Percentiles rank a stretch among this genome's conserved stretches.
phyloP scores from a whole-genome alignment of 2,797 vertebrate genomes.

The Podarcis lilfordi region DNA sequence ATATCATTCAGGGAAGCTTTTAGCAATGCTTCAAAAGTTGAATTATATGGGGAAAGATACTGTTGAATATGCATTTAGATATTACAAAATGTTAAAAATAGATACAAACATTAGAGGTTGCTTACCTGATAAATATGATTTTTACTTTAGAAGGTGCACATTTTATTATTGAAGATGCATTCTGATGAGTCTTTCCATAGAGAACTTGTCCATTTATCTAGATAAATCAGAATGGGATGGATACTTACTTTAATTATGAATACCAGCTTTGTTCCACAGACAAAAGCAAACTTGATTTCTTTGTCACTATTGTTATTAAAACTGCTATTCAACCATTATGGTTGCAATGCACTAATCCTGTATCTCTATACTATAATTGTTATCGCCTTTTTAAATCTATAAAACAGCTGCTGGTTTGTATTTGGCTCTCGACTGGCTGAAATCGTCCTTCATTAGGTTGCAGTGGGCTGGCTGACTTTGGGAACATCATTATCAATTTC shows the following conservation, averaged over 20 bases:
- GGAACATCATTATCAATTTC: conserved; percentile 24
- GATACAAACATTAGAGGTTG: conserved; percentile 1
- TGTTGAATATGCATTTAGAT: background rate
- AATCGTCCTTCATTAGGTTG: conserved; percentile 34
- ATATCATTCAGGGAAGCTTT: background rate
- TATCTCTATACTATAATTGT: conserved; percentile 10
- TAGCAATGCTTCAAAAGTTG: background rate
- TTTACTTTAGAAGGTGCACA: conserved; percentile 92
- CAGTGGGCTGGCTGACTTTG: background rate
- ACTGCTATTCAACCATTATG: conserved; percentile 7
- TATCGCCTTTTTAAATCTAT: background rate
- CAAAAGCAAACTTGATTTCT: background rate
- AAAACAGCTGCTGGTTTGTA: conserved; percentile 14
- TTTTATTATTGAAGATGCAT: conserved; percentile 97
- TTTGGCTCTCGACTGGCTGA: conserved; percentile 9
- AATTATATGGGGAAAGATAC: background rate
- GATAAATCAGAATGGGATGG: conserved; percentile 39
- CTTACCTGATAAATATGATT: conserved; percentile 95
- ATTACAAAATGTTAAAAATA: background rate
- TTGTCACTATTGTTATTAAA: background rate
- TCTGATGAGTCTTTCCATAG: conserved; percentile 95
- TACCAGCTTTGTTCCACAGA: background rate
- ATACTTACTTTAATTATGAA: conserved; percentile 27
- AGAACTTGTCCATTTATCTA: conserved; percentile 97
- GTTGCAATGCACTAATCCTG: background rate